phyloP scores from a whole-genome alignment of 23 tunicate genomes.

The Halocynthia aurantium region DNA sequence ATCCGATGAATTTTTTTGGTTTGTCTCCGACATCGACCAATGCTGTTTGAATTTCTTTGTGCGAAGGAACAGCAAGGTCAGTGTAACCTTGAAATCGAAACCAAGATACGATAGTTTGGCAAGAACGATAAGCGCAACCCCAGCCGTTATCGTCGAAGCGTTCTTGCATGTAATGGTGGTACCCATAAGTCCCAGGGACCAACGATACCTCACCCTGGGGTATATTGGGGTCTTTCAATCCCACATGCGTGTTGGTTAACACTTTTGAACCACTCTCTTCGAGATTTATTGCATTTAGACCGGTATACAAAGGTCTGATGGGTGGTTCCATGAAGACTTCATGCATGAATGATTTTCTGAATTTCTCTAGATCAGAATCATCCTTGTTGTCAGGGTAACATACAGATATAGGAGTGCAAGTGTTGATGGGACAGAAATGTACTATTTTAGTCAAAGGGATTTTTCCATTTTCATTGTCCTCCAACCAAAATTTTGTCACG shows the following conservation, averaged over 20 bases:
- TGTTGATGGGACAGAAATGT: too few species aligned
- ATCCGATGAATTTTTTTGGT: conserved; percentile 58
- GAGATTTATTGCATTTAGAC: not conserved
- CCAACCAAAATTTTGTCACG: too few species aligned
- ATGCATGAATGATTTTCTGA: conserved; percentile 21
- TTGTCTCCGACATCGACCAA: conserved; percentile 85
- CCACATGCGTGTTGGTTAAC: conserved; percentile 11
- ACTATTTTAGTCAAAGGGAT: too few species aligned
- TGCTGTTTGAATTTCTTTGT: conserved; percentile 83
- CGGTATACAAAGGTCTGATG: conserved; percentile 12
- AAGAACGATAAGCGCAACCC: conserved; percentile 96
- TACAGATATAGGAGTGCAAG: conserved; percentile 42
- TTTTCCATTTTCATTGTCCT: too few species aligned
- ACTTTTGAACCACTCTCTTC: not conserved
- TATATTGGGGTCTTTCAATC: conserved; percentile 20
- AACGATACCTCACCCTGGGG: conserved; percentile 23
- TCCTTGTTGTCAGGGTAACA: conserved; percentile 43
- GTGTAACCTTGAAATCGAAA: conserved; percentile 70
- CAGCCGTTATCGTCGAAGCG: conserved; percentile 86
- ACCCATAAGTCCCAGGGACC: conserved; percentile 66
- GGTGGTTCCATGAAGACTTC: not conserved
- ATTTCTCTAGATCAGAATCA: conserved; percentile 31
- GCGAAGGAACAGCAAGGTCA: conserved; percentile 44
- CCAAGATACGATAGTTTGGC: conserved; percentile 94
- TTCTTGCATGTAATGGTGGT: conserved; percentile 95